phyloP scores from a whole-genome alignment of 1,140 invertebrate species.

The Odontomachus brunneus region DNA sequence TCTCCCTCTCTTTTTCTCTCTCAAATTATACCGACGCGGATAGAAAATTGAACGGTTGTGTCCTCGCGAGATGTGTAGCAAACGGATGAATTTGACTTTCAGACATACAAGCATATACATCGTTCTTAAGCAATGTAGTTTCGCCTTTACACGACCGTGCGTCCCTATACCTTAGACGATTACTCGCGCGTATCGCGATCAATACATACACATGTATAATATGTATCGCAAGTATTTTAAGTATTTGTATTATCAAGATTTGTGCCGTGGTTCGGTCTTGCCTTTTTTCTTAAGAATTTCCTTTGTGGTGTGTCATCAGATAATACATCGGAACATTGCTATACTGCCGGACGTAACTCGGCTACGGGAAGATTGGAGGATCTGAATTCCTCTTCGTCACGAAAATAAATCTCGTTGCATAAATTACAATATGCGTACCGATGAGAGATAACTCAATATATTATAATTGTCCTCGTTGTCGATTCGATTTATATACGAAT shows the following conservation, averaged over 20 bases:
- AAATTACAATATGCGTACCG: too few relatives aligned
- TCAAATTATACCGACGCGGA: slow-evolving; percentile 31
- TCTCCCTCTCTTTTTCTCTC: neutral
- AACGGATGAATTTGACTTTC: slow-evolving; percentile 26
- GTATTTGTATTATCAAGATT: slow-evolving; percentile 20
- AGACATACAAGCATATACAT: slow-evolving; percentile 39
- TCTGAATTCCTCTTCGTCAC: too few relatives aligned
- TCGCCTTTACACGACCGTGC: slow-evolving; percentile 10
- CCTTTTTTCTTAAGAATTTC: neutral
- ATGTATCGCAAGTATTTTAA: slow-evolving; percentile 48
- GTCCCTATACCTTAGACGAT: slow-evolving; percentile 32
- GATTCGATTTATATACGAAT: too few relatives aligned
- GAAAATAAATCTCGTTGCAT: too few relatives aligned
- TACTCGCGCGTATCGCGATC: slow-evolving; percentile 31
- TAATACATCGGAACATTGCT: too few relatives aligned
- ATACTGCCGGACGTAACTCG: too few relatives aligned
- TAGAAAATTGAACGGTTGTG: slow-evolving; percentile 10
- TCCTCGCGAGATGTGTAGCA: slow-evolving; percentile 1
- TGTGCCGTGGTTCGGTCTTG: slow-evolving; percentile 17
- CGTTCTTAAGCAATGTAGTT: slow-evolving; percentile 31
- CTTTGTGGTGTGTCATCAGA: too few relatives aligned
- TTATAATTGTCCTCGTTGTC: too few relatives aligned
- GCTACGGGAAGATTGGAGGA: too few relatives aligned
- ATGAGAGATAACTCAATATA: too few relatives aligned
- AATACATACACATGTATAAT: slow-evolving; percentile 51